phyloP scores from a whole-genome alignment of 2,888 invertebrate species.

The Xestia xanthographa region DNA sequence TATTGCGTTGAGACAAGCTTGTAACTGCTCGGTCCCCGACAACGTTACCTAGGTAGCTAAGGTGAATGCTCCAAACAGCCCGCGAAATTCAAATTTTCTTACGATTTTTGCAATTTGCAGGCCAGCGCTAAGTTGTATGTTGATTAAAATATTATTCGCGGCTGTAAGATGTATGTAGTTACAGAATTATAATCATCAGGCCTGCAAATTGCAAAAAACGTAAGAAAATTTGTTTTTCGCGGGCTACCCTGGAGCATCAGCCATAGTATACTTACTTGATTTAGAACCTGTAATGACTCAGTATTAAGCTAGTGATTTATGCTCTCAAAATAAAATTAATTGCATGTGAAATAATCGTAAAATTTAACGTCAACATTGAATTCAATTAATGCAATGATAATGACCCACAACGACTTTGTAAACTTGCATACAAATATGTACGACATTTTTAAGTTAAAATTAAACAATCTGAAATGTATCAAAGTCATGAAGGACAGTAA shows the following conservation, averaged over 20 bases:
- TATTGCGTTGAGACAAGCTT: constrained; percentile 32
- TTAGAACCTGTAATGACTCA: constrained; percentile 22
- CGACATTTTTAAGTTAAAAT: constrained; percentile 49
- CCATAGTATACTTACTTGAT: too few species aligned
- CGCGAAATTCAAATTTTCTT: too few species aligned
- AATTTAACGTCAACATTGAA: constrained; percentile 43
- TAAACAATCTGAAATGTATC: constrained; percentile 57
- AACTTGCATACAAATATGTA: constrained; percentile 20
- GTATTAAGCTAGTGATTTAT: constrained; percentile 27
- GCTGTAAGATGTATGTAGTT: too few species aligned
- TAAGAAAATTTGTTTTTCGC: too few species aligned
- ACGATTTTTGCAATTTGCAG: too few species aligned
- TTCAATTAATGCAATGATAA: constrained; percentile 56
- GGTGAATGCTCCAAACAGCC: too few species aligned
- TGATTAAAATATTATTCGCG: too few species aligned
- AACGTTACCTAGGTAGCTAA: neutral
- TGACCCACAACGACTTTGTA: constrained; percentile 54
- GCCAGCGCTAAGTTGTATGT: too few species aligned
- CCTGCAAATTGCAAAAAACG: too few species aligned
- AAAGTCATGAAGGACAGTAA: constrained; percentile 77
- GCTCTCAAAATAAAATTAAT: constrained; percentile 31
- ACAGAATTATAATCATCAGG: too few species aligned
- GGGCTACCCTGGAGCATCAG: too few species aligned
- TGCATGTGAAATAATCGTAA: constrained; percentile 34
- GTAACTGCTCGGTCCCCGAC: constrained; percentile 6